These are phyloP conservation scores for Bos indicus DNA, from an alignment of 2,113 vertebrate species.

Conservation along the genomic window DNA sequence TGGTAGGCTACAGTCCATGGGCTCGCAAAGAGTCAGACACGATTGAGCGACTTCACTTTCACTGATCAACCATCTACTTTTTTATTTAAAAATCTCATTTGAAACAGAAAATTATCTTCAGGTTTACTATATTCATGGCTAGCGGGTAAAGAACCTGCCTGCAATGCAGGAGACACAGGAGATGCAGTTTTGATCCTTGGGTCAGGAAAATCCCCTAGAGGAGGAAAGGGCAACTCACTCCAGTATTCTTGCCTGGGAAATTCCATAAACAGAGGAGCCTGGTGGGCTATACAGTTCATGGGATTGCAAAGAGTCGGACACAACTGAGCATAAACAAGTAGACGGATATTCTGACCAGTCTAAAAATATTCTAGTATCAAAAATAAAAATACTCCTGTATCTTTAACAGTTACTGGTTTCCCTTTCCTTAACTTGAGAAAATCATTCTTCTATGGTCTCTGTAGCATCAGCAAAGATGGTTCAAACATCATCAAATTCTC, in stretches of 20 bases:
- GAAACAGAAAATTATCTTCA: not conserved
- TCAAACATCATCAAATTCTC: not conserved
- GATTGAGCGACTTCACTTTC: no score
- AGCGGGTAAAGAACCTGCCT: not conserved
- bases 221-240: not conserved
- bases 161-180: not conserved
- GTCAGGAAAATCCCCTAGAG: not conserved
- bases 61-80: not conserved
- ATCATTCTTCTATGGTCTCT: not conserved
- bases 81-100: conserved; percentile 15
- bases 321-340: not conserved
- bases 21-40: no score
- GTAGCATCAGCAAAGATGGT: not conserved
- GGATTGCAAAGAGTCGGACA: not conserved
- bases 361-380: not conserved
- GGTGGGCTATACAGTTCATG: not conserved
- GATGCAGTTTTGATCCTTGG: not conserved
- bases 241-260: not conserved
- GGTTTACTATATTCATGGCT: not conserved
- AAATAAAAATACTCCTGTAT: not conserved
- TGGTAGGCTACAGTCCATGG: no score
- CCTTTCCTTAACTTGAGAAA: not conserved
- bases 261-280: not conserved
- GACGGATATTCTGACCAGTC: not conserved
- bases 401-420: not conserved